Base-by-base conservation (phyloP, 2,888 invertebrate genomes). In the Teleiodes luculella region DNA sequence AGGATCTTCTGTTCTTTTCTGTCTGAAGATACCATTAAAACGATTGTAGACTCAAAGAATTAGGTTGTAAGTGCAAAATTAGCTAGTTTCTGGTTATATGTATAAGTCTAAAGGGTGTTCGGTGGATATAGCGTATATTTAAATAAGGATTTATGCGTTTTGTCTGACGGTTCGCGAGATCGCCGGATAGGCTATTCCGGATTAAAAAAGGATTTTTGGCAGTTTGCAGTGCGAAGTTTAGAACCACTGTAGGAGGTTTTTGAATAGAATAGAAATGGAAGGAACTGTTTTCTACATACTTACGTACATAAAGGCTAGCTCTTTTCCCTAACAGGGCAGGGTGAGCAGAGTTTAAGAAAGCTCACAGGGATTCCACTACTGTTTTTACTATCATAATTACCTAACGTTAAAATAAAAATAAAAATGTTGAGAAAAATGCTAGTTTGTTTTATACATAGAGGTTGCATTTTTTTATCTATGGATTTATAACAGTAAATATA, bases 111-210 rank as follows among this genome's bases (percentile, higher is more conserved):
- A 61, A 64, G 51, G 55, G 57, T 60, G 68, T 68, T 59, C 53
- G 57, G 58, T 58, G 57, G 57, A n/a, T 59, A 13, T 60, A 73
- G 72, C 78, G 82, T 86, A 88, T 86, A 88, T 88, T 87, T 87
- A 86, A 89, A 89, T 87, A 86, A 86, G 85, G 87, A 88, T 88
- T 89, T 89, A 89, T 87, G 87, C 80, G 80, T 80, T 80, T 81
- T 81, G 87, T 86, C 88, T 87, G 87, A 83, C 76, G 76, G 86
- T 86, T 84, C 86, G 87, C 85, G 82, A 87, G 87, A 84, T 88
- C 78, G 75, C 74, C 73, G 84, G 88, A 87, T 88, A 86, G 86
- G 81, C 75, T 72, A 72, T 71, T 72, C 71, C 62, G 72, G 74
- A 77, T 80, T 78, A 76, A 80, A 84, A 83, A 80, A 64, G 66